Base-by-base conservation (phyloP, 2,888 invertebrate genomes). In the Fragum fragum region DNA sequence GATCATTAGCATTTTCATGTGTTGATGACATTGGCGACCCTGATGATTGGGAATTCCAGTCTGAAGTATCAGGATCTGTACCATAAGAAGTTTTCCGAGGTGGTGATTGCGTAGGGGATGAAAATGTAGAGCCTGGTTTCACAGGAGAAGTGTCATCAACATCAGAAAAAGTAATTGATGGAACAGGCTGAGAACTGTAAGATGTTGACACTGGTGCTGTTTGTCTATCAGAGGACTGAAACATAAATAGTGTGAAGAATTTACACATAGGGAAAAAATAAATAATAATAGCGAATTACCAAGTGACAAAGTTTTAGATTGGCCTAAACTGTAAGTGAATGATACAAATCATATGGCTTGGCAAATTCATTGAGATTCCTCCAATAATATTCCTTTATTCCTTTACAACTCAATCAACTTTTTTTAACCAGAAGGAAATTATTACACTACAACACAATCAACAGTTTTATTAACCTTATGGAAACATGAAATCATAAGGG, bases 1-100 rank as follows among this genome's bases (percentile, higher is more conserved):
- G 76, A 59, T 77, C 85, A 57, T 47, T 59, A 29, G 61, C 63
- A 75, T 77, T 83, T 57, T 83, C 83, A 75, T 81, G 74, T 32
- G 72, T 53, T 36, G 83, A 83, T 63, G 83, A 83, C 61, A 86
- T 72, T n/a, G 86, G 83, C 14, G 83, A 83, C 53, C 81, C 83
- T 18, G 86, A 86, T 9, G 83, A 83, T 47, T 81, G 81, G 7
- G 86, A 86, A 36, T 71, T 63, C 86, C 86, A 86, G 61, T 86
- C 86, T 47, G 86, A 86, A 0, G 86, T 83, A n/a, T 86, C 86
- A 11, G 72, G 80, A 23, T 80, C 82, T 0, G 83, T 77, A 11
- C 81, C 82, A 18, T 79, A 78, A 3, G 77, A 80, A 1, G 77
- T 72, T 9, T 52, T 59, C 32, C 79, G 77, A 2, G 69, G 79